Evolutionary conservation across 2,113 vertebrate species (phyloP).

Genomic region (Tenebrosternarchus preto): DNA sequence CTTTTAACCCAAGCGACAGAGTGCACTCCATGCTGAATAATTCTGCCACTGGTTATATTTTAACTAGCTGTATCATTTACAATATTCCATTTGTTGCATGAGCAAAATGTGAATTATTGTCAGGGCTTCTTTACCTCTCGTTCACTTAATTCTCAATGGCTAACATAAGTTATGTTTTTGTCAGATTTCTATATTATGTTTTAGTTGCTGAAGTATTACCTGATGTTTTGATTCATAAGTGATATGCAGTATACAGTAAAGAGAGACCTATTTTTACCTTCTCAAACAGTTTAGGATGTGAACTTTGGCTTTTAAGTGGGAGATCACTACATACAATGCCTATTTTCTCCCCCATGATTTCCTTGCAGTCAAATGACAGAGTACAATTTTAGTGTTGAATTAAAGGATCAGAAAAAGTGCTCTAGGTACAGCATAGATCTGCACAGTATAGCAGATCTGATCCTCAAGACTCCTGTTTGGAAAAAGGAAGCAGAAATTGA

Average conservation of each 20-base stretch:
- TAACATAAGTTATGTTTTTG: background rate
- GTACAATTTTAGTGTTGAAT: slow-evolving; percentile 17
- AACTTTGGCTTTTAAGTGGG: background rate
- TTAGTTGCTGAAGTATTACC: background rate
- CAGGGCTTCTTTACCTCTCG: no score
- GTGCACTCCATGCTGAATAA: background rate
- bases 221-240: background rate
- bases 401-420: slow-evolving; percentile 14
- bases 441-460: background rate
- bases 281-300: background rate
- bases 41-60: background rate
- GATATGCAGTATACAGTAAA: background rate
- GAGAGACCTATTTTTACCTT: background rate
- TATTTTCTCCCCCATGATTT: background rate
- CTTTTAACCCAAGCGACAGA: background rate
- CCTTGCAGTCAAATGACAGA: background rate
- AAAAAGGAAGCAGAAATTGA: background rate
- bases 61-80: background rate
- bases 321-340: background rate
- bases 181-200: background rate
- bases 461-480: background rate
- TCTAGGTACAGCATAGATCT: slow-evolving; percentile 4
- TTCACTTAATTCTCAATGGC: background rate
- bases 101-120: no score
- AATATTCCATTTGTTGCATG: background rate